Conservation (phyloP, 1,140 invertebrate genomes). For the Cherax destructor region DNA sequence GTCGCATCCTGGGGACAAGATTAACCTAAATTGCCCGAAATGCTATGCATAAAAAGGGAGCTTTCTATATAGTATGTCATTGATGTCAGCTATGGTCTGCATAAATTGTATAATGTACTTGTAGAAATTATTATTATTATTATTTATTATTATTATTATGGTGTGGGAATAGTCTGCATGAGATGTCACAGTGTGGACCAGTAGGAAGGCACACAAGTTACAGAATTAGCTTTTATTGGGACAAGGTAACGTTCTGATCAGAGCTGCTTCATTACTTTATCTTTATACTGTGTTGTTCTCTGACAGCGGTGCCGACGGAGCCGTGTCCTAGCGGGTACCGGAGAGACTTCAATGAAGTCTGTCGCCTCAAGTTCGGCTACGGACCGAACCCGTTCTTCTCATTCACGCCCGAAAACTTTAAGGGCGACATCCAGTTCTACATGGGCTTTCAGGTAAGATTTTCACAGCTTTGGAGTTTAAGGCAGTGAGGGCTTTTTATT, state of each 20-base stretch:
- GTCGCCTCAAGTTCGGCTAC: constrained; percentile 58
- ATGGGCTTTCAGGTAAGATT: constrained; percentile 56
- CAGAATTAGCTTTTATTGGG: neutral
- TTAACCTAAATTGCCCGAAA: too few relatives aligned
- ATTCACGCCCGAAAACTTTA: constrained; percentile 58
- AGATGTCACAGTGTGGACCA: neutral
- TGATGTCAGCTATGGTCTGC: too few relatives aligned
- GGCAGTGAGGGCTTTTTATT: too few relatives aligned
- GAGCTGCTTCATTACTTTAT: neutral
- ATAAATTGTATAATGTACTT: too few relatives aligned
- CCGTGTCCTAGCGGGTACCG: constrained; percentile 54
- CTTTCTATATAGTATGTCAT: too few relatives aligned
- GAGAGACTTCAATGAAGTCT: constrained; percentile 37
- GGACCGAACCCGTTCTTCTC: constrained; percentile 61
- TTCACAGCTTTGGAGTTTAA: neutral
- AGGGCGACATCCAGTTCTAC: constrained; percentile 63
- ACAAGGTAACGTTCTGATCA: neutral
- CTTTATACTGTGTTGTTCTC: neutral
- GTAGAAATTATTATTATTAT: too few relatives aligned
- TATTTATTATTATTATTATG: too few relatives aligned
- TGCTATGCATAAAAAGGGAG: too few relatives aligned
- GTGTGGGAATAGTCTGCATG: too few relatives aligned
- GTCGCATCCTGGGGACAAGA: too few relatives aligned
- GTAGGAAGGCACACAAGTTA: neutral
- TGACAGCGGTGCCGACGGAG: constrained; percentile 41